Evolutionary conservation across 37 sponge, comb jelly and placozoan species (phyloP), one percentile per base, ranked within the genome.

Genomic region (Cladorhizidae sp.): DNA sequence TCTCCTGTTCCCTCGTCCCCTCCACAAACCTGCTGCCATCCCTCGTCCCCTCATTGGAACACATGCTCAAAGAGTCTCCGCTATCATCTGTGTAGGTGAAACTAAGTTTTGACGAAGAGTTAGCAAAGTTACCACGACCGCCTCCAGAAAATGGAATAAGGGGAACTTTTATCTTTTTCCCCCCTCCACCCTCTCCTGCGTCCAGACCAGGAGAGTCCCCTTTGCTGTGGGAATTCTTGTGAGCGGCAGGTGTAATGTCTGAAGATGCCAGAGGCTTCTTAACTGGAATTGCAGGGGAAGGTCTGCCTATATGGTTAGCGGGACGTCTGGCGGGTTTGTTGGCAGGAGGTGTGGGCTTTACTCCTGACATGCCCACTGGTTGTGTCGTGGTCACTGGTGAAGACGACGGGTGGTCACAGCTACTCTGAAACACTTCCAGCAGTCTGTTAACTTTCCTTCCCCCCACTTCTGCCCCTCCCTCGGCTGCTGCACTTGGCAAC

Each of bases 341-440:
- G 67, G 67, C 5, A 61, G 62, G 22, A 65, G 67, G 67, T 3
- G 36, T 2, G 17, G 67, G 67, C 31, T 65, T 65, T 8, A 45
- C 49, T 12, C 49, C 9, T 5, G 49, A 45, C 49, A 9, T 12
- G 49, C 49, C 9, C 49, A 9, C 9, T 45, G 49, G 49, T 45
- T 5, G 49, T 45, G 49, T 45, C 8, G 49, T 9, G 9, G 49
- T 9, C 9, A 9, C 49, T 45, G 3, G 5, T 31, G 67, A 17
- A 31, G 32, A 5, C 18, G 23, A 21, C 7, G 26, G 67, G 3
- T 65, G 67, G 32, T 65, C 67, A 65, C 32, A 36, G 31, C 11
- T 1, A 65, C 67, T 65, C 67, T 65, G 35, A 65, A 65, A 65
- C 36, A 65, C 11, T 31, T 31, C 67, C 67, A 65, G 32, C 67